Evolutionary conservation across 30 jellyfish, hydroid and myxozoan species (phyloP), one percentile per base, ranked within the genome.

Genomic region (Phacellophora camtschatica): DNA sequence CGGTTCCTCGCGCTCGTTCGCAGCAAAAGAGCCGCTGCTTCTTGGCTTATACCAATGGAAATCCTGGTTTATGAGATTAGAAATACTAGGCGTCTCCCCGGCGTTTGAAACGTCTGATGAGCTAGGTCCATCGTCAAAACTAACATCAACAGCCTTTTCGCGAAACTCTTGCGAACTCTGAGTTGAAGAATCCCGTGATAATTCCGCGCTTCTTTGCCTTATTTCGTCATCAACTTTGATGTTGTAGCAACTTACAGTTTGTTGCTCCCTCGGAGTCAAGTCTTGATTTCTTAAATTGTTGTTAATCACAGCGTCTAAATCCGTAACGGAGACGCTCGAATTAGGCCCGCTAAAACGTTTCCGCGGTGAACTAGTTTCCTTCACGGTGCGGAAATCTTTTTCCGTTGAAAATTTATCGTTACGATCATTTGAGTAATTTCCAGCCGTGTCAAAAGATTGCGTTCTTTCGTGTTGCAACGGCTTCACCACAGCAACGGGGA

Each of bases 401-500:
- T 51, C 62, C 37, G 54, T 39, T 20, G 27, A 20, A 2, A 8
- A 19, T 4, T 33, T 8, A 51, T 71, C 85, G 25, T 27, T 51
- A 15, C 15, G 41, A n/a, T n/a, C n/a, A n/a, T n/a, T n/a, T 2
- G 48, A 42, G 51, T 23, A 22, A 13, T 41, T 42, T 0, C 66
- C 82, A 0, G 61, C 20, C 5, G 5, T 10, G 42, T 78, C 90
- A 36, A 30, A 63, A 0, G 90, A 78, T 24, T 66, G 90, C 48
- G 70, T 48, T 43, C 65, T 78, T 28, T 19, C 81, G 18, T 78
- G 90, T 51, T 64, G 90, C 57, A 78, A 18, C 20, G 90, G 90
- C 82, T 78, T 78, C 56, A 78, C 90, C 5, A 78, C 90, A n/a
- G 90, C 90, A 11, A 78, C 90, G 3, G 90, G 90, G 67, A 24